Evolutionary conservation across 2,113 vertebrate species (phyloP).

Genomic region (Melanerpes aurifrons): DNA sequence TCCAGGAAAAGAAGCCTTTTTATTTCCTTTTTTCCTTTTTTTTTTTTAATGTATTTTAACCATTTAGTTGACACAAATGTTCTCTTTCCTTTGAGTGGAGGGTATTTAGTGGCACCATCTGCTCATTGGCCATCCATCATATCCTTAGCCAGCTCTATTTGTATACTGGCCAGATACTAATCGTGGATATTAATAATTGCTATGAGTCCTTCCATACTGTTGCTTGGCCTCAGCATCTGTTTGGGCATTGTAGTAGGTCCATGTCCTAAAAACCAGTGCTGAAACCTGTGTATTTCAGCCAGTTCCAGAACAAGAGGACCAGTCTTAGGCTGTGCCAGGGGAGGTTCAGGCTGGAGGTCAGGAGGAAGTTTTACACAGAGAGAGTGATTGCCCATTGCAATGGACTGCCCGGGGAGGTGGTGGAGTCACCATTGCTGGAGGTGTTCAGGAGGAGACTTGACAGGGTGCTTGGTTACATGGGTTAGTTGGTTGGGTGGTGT

Average conservation of each 20-base stretch:
- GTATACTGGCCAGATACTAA: not conserved
- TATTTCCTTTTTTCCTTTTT: too few species aligned
- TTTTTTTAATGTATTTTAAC: not conserved
- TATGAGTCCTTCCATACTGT: not conserved
- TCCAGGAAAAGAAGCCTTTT: not conserved
- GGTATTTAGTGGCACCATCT: not conserved
- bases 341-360: too few species aligned
- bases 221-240: not conserved
- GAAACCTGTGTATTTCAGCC: not conserved
- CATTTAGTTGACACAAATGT: not conserved
- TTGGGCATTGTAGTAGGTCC: not conserved
- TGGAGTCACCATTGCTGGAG: too few species aligned
- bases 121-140: not conserved
- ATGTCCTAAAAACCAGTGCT: not conserved
- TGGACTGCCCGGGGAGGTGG: too few species aligned
- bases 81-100: not conserved
- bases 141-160: not conserved
- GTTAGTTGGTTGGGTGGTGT: too few species aligned
- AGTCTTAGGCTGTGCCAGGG: too few species aligned
- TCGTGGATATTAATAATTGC: not conserved
- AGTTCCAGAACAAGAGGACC: too few species aligned
- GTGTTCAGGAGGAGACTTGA: too few species aligned
- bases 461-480: too few species aligned
- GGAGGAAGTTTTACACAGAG: too few species aligned
- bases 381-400: too few species aligned